Evolutionary conservation across 2,888 invertebrate genomes (phyloP).

Genomic region (Meta bourneti): DNA sequence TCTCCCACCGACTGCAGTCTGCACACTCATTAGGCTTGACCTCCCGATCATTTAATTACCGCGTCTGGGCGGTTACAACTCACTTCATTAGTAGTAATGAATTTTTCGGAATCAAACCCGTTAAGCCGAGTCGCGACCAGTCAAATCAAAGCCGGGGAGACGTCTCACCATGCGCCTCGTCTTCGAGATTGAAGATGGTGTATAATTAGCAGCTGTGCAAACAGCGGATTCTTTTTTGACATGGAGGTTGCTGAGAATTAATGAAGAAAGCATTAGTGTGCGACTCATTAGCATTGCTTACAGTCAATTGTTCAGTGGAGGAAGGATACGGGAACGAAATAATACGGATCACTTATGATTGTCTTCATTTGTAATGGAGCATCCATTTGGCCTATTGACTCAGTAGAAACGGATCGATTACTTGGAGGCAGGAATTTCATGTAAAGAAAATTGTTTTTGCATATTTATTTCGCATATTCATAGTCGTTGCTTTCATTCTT

Average conservation of each 20-base stretch:
- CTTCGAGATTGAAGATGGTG: not conserved
- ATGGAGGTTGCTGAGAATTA: not conserved
- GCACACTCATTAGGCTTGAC: slow-evolving; percentile 15
- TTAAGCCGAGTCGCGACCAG: not conserved
- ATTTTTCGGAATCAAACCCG: slow-evolving; percentile 20
- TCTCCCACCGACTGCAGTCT: not conserved
- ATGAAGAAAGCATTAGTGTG: slow-evolving; percentile 3
- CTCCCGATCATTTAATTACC: slow-evolving; percentile 24
- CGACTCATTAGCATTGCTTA: not conserved
- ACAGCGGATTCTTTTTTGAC: not conserved
- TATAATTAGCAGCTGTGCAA: not conserved
- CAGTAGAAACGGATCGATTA: not conserved
- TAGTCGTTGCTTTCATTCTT: too few relatives aligned
- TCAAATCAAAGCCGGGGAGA: slow-evolving; percentile 15
- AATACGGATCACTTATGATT: not conserved
- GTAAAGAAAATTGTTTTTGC: too few relatives aligned
- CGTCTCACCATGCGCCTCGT: slow-evolving; percentile 2
- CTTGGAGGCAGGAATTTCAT: not conserved
- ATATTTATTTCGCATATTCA: too few relatives aligned
- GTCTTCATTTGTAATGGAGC: not conserved
- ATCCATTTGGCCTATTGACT: not conserved
- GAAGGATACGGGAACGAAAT: not conserved
- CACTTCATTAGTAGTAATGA: slow-evolving; percentile 41
- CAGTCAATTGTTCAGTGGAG: not conserved
- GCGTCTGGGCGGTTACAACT: not conserved